Evolutionary conservation across 2,113 vertebrate species (phyloP).

Genomic region (Chloropsis hardwickii): DNA sequence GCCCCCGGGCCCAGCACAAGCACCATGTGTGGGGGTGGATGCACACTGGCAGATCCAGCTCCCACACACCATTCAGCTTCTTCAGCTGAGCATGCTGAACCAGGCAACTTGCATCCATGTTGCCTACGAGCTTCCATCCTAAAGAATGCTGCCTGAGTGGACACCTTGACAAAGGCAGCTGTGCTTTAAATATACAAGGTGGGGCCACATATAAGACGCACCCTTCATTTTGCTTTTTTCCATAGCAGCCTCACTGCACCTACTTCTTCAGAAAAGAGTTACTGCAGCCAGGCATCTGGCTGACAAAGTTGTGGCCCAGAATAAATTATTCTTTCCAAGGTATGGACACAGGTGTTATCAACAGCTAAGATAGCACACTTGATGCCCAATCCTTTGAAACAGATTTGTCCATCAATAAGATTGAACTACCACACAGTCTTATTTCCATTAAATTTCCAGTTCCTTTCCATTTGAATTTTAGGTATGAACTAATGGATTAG

Average conservation of each 20-base stretch:
- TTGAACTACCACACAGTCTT: neutral
- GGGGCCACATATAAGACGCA: neutral
- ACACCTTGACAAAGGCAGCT: neutral
- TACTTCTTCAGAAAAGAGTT: neutral
- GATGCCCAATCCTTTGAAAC: neutral
- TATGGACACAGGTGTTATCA: neutral
- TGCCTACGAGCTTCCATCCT: rapidly evolving
- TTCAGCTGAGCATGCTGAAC: neutral
- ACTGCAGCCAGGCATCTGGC: neutral
- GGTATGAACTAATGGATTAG: neutral
- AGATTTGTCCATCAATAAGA: neutral
- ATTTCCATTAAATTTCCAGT: neutral
- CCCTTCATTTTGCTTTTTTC: neutral
- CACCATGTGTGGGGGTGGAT: rapidly evolving
- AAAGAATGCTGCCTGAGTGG: neutral
- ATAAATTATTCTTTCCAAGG: neutral
- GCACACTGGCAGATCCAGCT: neutral
- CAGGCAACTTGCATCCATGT: neutral
- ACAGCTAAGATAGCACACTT: neutral
- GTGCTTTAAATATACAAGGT: neutral
- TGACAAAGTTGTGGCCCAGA: neutral
- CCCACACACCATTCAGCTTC: neutral
- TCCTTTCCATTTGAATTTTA: neutral
- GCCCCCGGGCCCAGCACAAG: neutral
- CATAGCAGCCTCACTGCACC: neutral